A percentile compares a stretch with the other conserved stretches of the same genome.
These are phyloP conservation scores for Okapia johnstoni DNA, from an alignment of 2,113 vertebrate species.

Conservation along the genomic window DNA sequence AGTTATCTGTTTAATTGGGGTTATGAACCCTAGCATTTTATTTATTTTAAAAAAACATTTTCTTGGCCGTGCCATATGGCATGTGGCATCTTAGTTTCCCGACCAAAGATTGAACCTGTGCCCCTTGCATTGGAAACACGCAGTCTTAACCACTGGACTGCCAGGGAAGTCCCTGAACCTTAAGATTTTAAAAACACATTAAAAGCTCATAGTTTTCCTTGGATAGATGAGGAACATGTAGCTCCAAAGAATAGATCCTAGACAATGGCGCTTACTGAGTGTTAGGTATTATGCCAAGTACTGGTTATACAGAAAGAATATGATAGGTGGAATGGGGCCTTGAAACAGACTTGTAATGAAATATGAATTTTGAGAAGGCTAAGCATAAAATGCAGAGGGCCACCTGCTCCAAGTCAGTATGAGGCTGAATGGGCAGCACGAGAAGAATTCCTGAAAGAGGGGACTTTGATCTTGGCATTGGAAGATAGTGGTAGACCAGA, in stretches of 20 bases:
- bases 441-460: background rate
- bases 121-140: background rate
- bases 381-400: background rate
- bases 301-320: background rate
- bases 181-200: slow-evolving; percentile 23
- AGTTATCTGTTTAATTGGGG: background rate
- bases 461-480: background rate
- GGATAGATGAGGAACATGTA: background rate
- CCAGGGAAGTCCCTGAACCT: background rate
- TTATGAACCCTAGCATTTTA: slow-evolving; percentile 17
- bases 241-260: background rate
- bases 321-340: background rate
- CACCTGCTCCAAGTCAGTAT: background rate
- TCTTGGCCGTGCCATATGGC: background rate
- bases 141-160: background rate
- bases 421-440: background rate
- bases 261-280: background rate
- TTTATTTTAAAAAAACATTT: background rate
- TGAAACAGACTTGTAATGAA: background rate
- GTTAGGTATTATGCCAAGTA: background rate
- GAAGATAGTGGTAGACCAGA: background rate
- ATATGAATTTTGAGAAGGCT: background rate
- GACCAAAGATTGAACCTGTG: rapidly evolving
- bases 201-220: background rate
- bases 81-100: background rate